Conservation (phyloP, 2,113 vertebrate species). For the Dasyurus viverrinus region DNA sequence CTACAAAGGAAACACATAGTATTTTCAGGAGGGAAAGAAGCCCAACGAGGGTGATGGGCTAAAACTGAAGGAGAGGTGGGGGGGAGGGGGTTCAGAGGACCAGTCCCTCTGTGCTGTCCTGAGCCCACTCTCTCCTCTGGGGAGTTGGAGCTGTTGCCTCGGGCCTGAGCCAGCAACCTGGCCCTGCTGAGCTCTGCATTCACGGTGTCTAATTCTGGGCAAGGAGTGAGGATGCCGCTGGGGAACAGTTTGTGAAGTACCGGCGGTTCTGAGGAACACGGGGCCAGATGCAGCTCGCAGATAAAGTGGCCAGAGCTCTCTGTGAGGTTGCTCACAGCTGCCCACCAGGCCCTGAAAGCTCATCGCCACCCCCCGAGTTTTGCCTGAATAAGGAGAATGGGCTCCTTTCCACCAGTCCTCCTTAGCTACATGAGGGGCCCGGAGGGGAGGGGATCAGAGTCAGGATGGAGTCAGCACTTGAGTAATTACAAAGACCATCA, state of each 20-base stretch:
- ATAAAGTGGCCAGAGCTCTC: conserved; percentile 5
- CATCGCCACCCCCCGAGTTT: conserved; percentile 10
- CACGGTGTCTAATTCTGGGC: conserved; percentile 4
- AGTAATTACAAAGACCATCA: conserved; percentile 63
- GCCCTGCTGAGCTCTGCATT: background rate
- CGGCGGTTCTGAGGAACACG: background rate
- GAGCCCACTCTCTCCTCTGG: background rate
- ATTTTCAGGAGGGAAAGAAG: background rate
- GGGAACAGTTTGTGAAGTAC: conserved; percentile 39
- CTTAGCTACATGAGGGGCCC: background rate
- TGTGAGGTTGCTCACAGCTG: background rate
- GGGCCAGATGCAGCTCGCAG: background rate
- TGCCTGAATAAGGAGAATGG: conserved; percentile 43
- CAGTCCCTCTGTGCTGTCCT: background rate
- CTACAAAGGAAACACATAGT: background rate
- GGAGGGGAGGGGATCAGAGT: no score
- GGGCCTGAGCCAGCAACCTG: background rate
- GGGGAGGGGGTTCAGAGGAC: background rate
- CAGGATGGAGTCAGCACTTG: conserved; percentile 18
- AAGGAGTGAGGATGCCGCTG: background rate
- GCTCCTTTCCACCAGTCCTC: background rate
- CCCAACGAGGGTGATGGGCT: background rate
- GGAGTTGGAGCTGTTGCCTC: background rate
- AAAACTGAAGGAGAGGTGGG: background rate
- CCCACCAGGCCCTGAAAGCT: background rate